These are phyloP conservation scores for Batillaria attramentaria DNA, from an alignment of 1,140 invertebrate species.

Conservation along the genomic window DNA sequence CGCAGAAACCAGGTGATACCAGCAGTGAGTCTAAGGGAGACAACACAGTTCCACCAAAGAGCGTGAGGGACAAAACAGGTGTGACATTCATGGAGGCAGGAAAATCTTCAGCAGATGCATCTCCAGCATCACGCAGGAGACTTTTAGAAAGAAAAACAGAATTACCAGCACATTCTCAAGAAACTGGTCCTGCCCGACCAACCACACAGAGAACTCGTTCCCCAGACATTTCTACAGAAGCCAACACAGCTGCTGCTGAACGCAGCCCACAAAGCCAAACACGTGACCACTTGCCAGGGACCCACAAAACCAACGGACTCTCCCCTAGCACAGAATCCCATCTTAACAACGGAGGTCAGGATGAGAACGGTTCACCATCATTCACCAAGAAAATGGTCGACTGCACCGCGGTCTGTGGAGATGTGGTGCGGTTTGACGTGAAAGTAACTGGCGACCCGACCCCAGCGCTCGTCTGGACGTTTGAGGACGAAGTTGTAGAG, in stretches of 20 bases:
- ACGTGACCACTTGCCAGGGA: background rate
- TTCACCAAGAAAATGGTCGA: slow-evolving; percentile 62
- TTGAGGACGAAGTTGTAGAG: slow-evolving; percentile 62
- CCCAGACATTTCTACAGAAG: too few species aligned
- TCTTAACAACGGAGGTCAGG: background rate
- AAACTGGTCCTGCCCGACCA: too few species aligned
- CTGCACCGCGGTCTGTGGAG: slow-evolving; percentile 55
- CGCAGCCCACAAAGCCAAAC: background rate
- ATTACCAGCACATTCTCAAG: too few species aligned
- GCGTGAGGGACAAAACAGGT: too few species aligned
- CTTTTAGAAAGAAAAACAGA: too few species aligned
- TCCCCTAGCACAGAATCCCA: background rate
- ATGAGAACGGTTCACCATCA: slow-evolving; percentile 2
- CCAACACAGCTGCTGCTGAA: background rate
- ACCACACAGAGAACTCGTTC: too few species aligned
- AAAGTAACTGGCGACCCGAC: slow-evolving; percentile 65
- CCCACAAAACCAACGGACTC: slow-evolving; percentile 6
- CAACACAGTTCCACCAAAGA: too few species aligned
- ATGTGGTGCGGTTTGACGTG: slow-evolving; percentile 61
- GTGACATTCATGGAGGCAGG: too few species aligned
- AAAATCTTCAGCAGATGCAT: too few species aligned
- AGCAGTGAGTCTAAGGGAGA: too few species aligned
- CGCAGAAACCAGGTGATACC: too few species aligned
- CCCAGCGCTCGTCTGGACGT: slow-evolving; percentile 69
- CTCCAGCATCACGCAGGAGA: too few species aligned